Percentiles rank a stretch among this genome's conserved stretches.
Conservation (phyloP, 2,797 vertebrate species). For the Mormyrus hasselquistii region DNA sequence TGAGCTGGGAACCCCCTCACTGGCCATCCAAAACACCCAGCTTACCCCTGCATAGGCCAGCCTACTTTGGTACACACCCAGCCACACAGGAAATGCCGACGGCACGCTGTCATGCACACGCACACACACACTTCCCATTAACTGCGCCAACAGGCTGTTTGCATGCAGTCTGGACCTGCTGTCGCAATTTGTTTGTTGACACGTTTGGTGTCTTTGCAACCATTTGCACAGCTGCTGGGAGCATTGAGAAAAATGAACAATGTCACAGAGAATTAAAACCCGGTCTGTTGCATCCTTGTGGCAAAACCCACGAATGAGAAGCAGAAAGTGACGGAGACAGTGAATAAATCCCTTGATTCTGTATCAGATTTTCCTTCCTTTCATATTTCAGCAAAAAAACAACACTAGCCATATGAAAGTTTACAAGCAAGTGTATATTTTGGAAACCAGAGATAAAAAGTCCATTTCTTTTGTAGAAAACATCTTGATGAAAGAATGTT, state of each 20-base stretch:
- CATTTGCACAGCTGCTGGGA: not conserved
- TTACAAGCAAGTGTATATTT: not conserved
- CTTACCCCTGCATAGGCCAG: not conserved
- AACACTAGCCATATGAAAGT: not conserved
- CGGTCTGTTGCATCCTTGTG: not conserved
- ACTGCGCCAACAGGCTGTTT: not conserved
- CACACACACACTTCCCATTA: not conserved
- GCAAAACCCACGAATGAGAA: not conserved
- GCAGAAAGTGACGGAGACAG: not conserved
- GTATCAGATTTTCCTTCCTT: not conserved
- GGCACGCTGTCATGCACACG: not conserved
- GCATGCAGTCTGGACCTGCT: not conserved
- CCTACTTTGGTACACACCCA: not conserved
- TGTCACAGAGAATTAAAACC: not conserved
- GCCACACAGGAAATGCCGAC: constrained; percentile 7
- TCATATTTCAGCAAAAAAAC: not conserved
- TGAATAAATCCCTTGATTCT: not conserved
- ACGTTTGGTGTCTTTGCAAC: not conserved
- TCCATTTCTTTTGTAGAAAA: not conserved
- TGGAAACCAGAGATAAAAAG: not conserved
- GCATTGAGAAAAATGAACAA: not conserved
- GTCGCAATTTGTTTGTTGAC: constrained; percentile 2
- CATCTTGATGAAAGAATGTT: constrained; percentile 21
- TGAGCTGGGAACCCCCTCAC: constrained; percentile 13
- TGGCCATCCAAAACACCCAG: not conserved